Evolutionary conservation across 2,888 invertebrate genomes (phyloP).

Genomic region (Philopedon plagiatum): DNA sequence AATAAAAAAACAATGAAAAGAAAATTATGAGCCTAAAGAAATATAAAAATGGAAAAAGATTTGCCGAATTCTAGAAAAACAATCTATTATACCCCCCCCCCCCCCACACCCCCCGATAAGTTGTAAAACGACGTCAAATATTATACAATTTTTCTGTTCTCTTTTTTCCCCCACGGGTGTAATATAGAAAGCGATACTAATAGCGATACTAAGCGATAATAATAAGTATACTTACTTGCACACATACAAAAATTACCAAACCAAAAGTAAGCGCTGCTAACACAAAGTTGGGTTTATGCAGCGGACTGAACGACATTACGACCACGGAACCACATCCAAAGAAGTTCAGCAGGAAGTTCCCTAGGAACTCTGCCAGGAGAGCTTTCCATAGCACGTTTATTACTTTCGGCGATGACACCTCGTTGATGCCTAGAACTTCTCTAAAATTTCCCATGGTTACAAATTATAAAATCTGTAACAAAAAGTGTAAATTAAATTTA

Average conservation of each 20-base stretch:
- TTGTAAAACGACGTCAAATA: too few species aligned
- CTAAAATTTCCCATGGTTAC: slow-evolving; percentile 70
- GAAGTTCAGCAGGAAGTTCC: slow-evolving; percentile 88
- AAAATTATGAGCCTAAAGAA: too few species aligned
- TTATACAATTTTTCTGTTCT: too few species aligned
- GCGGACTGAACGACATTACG: slow-evolving; percentile 68
- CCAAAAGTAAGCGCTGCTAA: slow-evolving; percentile 90
- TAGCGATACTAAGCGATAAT: too few species aligned
- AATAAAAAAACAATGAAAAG: too few species aligned
- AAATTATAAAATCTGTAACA: neutral
- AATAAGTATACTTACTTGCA: slow-evolving; percentile 71
- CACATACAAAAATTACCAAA: slow-evolving; percentile 85
- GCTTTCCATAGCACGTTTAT: slow-evolving; percentile 82
- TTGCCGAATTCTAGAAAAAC: too few species aligned
- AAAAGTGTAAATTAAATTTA: too few species aligned
- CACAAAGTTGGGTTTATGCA: slow-evolving; percentile 69
- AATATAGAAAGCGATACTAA: too few species aligned
- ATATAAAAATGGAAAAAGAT: too few species aligned
- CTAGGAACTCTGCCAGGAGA: slow-evolving; percentile 89
- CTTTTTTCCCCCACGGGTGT: too few species aligned
- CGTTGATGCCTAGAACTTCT: slow-evolving; percentile 79
- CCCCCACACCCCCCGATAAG: too few species aligned
- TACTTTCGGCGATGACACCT: slow-evolving; percentile 77
- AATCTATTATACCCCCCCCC: too few species aligned
- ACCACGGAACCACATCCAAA: slow-evolving; percentile 89